Base-by-base conservation (phyloP, 1,140 invertebrate species). In the Notospermus geniculatus region DNA sequence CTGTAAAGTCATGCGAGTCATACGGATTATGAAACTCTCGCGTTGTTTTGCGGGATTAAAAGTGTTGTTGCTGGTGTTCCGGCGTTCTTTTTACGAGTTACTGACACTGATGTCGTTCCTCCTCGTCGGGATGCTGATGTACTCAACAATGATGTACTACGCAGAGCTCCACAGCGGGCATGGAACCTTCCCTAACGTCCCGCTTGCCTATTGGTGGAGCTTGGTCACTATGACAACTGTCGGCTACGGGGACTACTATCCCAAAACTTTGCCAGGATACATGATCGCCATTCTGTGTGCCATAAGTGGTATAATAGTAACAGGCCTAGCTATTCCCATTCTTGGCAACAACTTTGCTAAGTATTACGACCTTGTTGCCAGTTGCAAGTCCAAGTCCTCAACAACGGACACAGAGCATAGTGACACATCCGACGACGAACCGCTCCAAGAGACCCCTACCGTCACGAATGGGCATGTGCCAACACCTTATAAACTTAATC, bases 231-330 rank as follows among this genome's bases (percentile, higher is more conserved):
- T 82, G 78, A 82, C 80, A 53, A 82, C 80, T 0, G 81, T 83
- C 11, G 82, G 82, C 4, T 83, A 83, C 64, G 82, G 82, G 22
- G 82, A 83, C 62, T 64, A 60, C 57, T 71, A 73, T 57, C 77
- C 77, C 5, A 68, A 58, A n/a, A 66, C 72, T 4, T 28, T 54
- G 0, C 39, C 52, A 0, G 77, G 77, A 19, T 74, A 76, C 52
- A 25, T 74, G 7, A 59, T 77, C 39, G 77, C 73, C 0, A 62
- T 65, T 0, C 15, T 71, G n/a, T 69, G 95, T 89, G 96, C 94
- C 87, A 93, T 99, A 86, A 96, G 93, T 88, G 96, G 96, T 85
- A 93, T 98, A 83, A 87, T 98, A 87, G 93, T 98, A 87, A 92
- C 98, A 87, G 95, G 95, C 85, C 93, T 98, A 87, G 95, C 95